These are phyloP conservation scores for Cosmorhoe ocellata DNA, from an alignment of 2,888 invertebrate species.

Conservation along the genomic window DNA sequence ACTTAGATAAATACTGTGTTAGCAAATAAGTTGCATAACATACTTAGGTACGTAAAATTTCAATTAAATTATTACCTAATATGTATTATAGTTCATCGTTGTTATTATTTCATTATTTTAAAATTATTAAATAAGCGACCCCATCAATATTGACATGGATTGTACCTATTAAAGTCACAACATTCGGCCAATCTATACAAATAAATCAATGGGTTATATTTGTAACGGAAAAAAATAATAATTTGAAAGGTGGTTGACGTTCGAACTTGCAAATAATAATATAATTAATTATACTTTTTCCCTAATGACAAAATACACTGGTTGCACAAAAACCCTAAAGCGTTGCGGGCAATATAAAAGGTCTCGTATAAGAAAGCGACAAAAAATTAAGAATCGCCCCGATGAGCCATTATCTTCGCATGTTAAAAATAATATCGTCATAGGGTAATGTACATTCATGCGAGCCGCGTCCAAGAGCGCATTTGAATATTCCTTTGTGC, in stretches of 20 bases:
- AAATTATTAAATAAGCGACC: too few relatives aligned
- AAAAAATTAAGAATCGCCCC: constrained; percentile 81
- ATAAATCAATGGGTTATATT: constrained; percentile 6
- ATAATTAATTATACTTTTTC: constrained; percentile 52
- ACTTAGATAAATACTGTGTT: not conserved
- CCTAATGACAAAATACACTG: constrained; percentile 70
- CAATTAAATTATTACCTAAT: too few relatives aligned
- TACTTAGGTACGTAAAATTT: too few relatives aligned
- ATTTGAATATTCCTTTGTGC: constrained; percentile 76
- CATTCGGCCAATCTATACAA: not conserved
- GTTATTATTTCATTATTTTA: not conserved
- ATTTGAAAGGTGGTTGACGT: constrained; percentile 13
- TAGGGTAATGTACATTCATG: constrained; percentile 80
- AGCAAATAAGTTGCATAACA: not conserved
- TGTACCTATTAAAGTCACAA: not conserved
- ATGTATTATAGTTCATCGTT: too few relatives aligned
- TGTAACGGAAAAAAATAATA: constrained; percentile 9
- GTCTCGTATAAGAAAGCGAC: constrained; percentile 68
- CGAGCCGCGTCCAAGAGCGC: constrained; percentile 78
- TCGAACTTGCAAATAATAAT: constrained; percentile 36
- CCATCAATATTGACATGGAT: too few relatives aligned
- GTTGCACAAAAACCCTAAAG: constrained; percentile 78
- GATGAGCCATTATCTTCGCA: constrained; percentile 80
- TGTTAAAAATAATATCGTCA: constrained; percentile 82
- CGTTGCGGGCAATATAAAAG: constrained; percentile 74